A percentile compares a stretch with the other conserved stretches of the same genome.
Evolutionary conservation across 1,140 invertebrate species (phyloP).

Genomic region (Calycopis cecrops): DNA sequence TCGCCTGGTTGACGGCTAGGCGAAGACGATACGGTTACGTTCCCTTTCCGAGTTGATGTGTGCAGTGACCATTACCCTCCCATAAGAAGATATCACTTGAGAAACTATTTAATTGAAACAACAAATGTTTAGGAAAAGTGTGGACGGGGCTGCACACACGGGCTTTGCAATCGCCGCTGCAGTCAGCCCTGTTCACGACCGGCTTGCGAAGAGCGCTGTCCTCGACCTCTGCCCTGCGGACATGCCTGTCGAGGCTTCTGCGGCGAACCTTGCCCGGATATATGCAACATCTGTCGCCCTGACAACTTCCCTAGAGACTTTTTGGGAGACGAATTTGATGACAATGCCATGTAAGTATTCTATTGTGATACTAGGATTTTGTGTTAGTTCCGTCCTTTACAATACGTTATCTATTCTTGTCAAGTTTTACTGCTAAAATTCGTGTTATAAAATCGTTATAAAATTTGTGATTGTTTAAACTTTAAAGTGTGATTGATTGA

Average conservation of each 20-base stretch:
- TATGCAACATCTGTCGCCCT: conserved; percentile 70
- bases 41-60: too few relatives aligned
- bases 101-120: neutral
- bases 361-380: neutral
- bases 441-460: too few relatives aligned
- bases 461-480: too few relatives aligned
- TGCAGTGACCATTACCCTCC: too few relatives aligned
- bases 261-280: conserved; percentile 78
- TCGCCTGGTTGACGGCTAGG: too few relatives aligned
- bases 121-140: conserved; percentile 56
- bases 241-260: conserved; percentile 82
- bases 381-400: too few relatives aligned
- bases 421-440: too few relatives aligned
- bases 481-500: too few relatives aligned
- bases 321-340: conserved; percentile 76
- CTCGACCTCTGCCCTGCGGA: conserved; percentile 67
- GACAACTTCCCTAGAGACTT: conserved; percentile 72
- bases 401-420: too few relatives aligned
- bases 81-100: neutral
- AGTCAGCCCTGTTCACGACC: conserved; percentile 69
- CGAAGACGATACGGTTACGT: too few relatives aligned
- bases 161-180: conserved; percentile 75
- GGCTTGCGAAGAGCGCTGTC: conserved; percentile 74
- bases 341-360: conserved; percentile 68
- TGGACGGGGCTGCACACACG: conserved; percentile 72